Base-by-base conservation (phyloP, 2,113 vertebrate species). In the Vidua chalybeata region DNA sequence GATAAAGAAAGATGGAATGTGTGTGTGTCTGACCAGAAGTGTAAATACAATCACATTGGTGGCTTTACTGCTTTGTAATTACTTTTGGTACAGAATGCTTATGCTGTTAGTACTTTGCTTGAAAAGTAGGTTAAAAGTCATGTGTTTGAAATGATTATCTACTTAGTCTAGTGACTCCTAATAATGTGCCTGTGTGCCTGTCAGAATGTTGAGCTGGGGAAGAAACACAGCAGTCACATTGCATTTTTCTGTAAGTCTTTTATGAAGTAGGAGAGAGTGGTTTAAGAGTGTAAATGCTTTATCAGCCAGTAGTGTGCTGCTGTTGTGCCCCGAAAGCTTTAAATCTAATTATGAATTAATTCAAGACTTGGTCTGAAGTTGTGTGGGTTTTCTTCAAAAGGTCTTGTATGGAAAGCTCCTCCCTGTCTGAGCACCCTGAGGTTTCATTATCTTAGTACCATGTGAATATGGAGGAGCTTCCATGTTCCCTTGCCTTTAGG, bases 111-210 rank as follows among this genome's bases (percentile, higher is more conserved):
- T 96, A 27, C 63, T 89, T 86, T 15, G 35, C 73, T 93, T 88
- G 80, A 72, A 82, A 97, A 97, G 83, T 94, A 95, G 76, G 93
- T 94, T 97, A 96, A 94, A 96, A 84, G 77, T 96, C 89, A 95
- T 97, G 92, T 95, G 93, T 96, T 96, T 95, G 89, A 96, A 97
- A 91, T 87, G 10, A 79, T 97, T 97, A 92, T 97, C 90, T 96
- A 4, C 91, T 98, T 96, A 93, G 83, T 79, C 64, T 88, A 51
- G 52, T 97, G 73, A 93, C 93, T 96, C 94, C 93, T 95, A 89
- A 93, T 96, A 79, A 66, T 84, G 87, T 96, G 96, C 86, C 93
- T 93, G 88, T 31, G 15, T 72, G 95, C 93, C 95, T 97, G 94
- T 96, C 95, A 94, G 89, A 95, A 72, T 39, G 15, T 82, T 84